Conservation (phyloP, 2,113 vertebrate genomes). For the Mola mola region DNA sequence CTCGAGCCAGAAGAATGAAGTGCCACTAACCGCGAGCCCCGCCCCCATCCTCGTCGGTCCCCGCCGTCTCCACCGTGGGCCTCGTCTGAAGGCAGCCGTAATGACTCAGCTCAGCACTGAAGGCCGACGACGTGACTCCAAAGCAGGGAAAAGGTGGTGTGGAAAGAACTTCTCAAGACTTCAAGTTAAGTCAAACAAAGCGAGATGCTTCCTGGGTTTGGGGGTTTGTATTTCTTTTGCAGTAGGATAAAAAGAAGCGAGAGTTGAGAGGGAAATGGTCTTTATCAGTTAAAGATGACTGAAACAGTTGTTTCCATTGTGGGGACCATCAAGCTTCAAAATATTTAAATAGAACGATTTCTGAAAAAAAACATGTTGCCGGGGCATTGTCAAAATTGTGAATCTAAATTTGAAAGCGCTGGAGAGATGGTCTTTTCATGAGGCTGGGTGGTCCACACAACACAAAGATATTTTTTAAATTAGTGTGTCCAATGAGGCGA, state of each 20-base stretch:
- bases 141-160: background rate
- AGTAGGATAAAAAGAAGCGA: background rate
- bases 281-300: background rate
- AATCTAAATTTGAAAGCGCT: too few species aligned
- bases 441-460: background rate
- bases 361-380: too few species aligned
- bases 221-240: background rate
- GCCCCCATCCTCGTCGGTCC: background rate
- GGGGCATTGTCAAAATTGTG: too few species aligned
- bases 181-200: background rate
- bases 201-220: background rate
- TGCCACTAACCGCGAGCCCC: constrained; percentile 32
- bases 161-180: background rate
- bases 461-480: too few species aligned
- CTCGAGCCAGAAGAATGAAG: constrained; percentile 70
- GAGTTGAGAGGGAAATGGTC: too few species aligned
- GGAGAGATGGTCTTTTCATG: too few species aligned
- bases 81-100: constrained; percentile 15
- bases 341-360: too few species aligned
- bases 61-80: background rate
- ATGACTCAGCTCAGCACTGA: constrained; percentile 41
- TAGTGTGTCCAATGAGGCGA: too few species aligned
- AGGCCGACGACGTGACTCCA: background rate
- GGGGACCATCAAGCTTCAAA: too few species aligned
- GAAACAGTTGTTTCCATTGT: background rate